Evolutionary conservation across 2,113 vertebrate species (phyloP).

Genomic region (Mustelus asterias): DNA sequence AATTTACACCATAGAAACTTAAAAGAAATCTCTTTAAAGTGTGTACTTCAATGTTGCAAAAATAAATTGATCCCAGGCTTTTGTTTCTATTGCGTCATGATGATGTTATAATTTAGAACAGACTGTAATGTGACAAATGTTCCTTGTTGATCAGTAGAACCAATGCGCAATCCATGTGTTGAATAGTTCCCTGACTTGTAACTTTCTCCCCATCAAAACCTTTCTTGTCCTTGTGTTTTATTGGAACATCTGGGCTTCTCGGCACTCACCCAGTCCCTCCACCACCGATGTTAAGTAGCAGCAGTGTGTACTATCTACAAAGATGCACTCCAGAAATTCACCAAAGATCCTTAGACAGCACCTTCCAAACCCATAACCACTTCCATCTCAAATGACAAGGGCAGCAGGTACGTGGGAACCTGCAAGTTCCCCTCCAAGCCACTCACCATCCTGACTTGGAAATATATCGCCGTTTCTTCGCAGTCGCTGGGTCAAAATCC

Average conservation of each 20-base stretch:
- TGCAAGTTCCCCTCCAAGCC: no score
- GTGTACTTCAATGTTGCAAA: not conserved
- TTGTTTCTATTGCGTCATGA: not conserved
- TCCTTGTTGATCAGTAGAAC: not conserved
- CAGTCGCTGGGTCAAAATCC: no score
- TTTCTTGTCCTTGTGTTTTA: not conserved
- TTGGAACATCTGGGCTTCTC: not conserved
- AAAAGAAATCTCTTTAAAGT: not conserved
- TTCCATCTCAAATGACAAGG: no score
- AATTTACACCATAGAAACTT: not conserved
- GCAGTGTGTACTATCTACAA: no score
- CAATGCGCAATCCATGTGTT: not conserved
- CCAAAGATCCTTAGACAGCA: no score
- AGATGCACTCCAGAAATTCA: no score
- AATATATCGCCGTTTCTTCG: no score
- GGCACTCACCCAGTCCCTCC: no score
- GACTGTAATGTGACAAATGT: not conserved
- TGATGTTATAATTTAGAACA: constrained; percentile 13
- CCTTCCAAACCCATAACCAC: no score
- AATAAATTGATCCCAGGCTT: not conserved
- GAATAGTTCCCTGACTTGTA: not conserved
- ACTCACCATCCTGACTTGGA: no score
- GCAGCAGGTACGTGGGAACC: no score
- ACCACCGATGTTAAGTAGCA: no score
- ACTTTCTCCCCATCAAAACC: not conserved